Base-by-base conservation (phyloP, 2,797 vertebrate species). In the Microctenopoma steveboyesi region DNA sequence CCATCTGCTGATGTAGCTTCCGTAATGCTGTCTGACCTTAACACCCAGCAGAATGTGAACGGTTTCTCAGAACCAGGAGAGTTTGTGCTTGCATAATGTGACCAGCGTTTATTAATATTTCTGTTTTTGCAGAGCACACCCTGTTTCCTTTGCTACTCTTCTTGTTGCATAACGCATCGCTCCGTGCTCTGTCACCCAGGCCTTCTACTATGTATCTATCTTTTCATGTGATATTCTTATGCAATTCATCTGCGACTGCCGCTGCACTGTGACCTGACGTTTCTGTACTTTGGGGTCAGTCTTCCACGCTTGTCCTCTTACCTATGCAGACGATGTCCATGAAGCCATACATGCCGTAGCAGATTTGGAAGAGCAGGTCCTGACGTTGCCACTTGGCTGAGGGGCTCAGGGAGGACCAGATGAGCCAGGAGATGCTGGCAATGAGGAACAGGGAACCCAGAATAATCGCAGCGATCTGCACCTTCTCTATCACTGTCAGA, bases 251-350 rank as follows among this genome's bases (percentile, higher is more conserved):
- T n/a, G 18, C 33, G 47, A 50, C n/a, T 33, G 53, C 46, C 43
- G 45, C 54, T 33, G 33, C 13, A 0, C 2, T 45, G 42, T 50
- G 39, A 10, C 49, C 25, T 49, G n/a, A 7, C 22, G 5, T 64
- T 40, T 54, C 5, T 39, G n/a, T 12, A 35, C 35, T 22, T 49
- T 9, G 22, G 61, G 6, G 39, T 37, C 45, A 43, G 48, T 8
- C 25, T 15, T 62, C 33, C 8, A 22, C 11, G 42, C 0, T 22
- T 48, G 18, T 27, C 15, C 7, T 90, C 18, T 95, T 85, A 97
- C 96, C 96, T 93, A 97, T 97, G 91, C 96, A 97, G 82, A 97
- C 96, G 13, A 97, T 96, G 69, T 97, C 96, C 96, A 97, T 97
- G 92, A 97, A 97, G 86, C 96, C 96, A 3, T 97, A 97, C 96